A percentile compares a stretch with the other conserved stretches of the same genome.
Conservation (phyloP, 2,113 vertebrate species). For the Siniperca chuatsi region DNA sequence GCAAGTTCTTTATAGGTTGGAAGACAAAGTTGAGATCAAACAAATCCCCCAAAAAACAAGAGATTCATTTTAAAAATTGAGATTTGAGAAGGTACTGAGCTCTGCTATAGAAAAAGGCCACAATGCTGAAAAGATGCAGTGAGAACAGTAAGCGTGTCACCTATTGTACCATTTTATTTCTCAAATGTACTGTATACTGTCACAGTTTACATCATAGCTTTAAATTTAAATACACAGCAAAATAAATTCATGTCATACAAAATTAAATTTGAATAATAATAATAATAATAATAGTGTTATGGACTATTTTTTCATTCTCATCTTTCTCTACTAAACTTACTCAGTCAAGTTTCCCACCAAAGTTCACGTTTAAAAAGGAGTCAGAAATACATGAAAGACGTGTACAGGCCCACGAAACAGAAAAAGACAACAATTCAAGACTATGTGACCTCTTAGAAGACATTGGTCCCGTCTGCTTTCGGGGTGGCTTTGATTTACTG, state of each 20-base stretch:
- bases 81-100: background rate
- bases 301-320: background rate
- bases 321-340: constrained; percentile 1
- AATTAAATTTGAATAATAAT: constrained; percentile 65
- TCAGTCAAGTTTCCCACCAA: constrained; percentile 23
- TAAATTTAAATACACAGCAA: constrained; percentile 68
- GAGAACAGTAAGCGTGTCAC: background rate
- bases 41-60: background rate
- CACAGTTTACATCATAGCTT: constrained; percentile 80
- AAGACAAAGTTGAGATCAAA: background rate
- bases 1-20: background rate
- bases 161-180: constrained; percentile 70
- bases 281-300: background rate
- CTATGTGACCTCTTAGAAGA: background rate
- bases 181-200: constrained; percentile 70
- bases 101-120: background rate
- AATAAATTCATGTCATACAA: constrained; percentile 77
- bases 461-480: background rate
- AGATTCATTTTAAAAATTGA: background rate
- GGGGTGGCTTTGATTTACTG: background rate
- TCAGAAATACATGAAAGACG: constrained; percentile 13
- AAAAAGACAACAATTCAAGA: background rate
- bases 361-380: constrained; percentile 6
- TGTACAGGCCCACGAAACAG: background rate
- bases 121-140: background rate